phyloP scores from a whole-genome alignment of 1,140 invertebrate species.

The Caenorhabditis elegans region DNA sequence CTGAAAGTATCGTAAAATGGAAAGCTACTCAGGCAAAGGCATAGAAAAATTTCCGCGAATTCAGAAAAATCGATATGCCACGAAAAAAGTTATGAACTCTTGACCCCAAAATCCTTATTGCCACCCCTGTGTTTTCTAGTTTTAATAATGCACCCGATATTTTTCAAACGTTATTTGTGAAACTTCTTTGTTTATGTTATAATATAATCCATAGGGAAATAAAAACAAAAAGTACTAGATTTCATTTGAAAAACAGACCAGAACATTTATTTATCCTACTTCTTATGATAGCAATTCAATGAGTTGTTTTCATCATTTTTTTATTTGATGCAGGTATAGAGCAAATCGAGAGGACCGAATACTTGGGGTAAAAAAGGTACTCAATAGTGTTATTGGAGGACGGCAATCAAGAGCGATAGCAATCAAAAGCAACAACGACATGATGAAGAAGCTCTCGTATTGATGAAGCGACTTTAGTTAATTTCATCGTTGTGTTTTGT shows the following conservation, averaged over 20 bases:
- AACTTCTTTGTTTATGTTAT: too few species aligned
- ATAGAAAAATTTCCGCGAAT: too few species aligned
- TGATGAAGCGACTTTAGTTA: background rate
- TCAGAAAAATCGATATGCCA: too few species aligned
- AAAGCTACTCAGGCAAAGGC: too few species aligned
- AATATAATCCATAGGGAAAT: too few species aligned
- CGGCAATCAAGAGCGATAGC: background rate
- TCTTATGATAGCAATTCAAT: background rate
- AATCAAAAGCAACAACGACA: constrained; percentile 12
- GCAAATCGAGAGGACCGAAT: too few species aligned
- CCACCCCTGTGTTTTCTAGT: too few species aligned
- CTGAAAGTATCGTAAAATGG: too few species aligned
- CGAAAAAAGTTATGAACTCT: too few species aligned
- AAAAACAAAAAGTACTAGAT: background rate
- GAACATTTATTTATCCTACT: background rate
- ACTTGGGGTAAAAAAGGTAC: constrained; percentile 7
- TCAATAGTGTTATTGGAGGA: constrained; percentile 9
- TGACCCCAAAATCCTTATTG: too few species aligned
- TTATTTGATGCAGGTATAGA: background rate
- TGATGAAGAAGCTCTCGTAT: background rate
- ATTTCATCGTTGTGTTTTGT: constrained; percentile 20
- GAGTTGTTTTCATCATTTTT: background rate
- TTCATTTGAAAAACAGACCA: background rate
- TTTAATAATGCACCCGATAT: too few species aligned
- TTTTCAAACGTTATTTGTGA: too few species aligned